Evolutionary conservation across 2,113 vertebrate species (phyloP).

Genomic region (Pituophis catenifer): DNA sequence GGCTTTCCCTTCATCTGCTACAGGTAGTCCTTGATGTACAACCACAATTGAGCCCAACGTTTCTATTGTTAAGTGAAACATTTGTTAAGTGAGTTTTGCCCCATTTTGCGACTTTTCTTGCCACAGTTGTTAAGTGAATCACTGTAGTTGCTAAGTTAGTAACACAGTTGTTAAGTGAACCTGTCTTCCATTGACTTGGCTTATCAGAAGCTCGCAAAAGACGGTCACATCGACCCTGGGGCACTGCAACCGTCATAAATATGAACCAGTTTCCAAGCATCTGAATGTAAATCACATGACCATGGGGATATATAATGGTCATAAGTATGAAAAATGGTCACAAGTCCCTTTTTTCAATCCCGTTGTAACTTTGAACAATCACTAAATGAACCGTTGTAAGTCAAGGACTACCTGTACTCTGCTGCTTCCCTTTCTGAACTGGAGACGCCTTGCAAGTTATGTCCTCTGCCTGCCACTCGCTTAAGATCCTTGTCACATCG

Average conservation of each 20-base stretch:
- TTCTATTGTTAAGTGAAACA: not conserved
- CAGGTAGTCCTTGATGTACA: too few species aligned
- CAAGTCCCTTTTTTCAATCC: not conserved
- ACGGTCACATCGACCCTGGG: not conserved
- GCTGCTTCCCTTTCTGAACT: not conserved
- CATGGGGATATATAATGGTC: not conserved
- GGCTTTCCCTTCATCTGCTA: not conserved
- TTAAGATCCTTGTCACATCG: not conserved
- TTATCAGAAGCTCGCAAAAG: not conserved
- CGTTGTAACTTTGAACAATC: not conserved
- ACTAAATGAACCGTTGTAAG: not conserved
- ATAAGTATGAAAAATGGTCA: not conserved
- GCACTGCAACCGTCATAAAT: not conserved
- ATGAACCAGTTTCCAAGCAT: not conserved
- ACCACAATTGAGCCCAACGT: too few species aligned
- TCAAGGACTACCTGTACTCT: not conserved
- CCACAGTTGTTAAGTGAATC: not conserved
- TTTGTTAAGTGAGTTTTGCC: not conserved
- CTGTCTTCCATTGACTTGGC: not conserved
- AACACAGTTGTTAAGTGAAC: not conserved
- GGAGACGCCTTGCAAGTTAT: not conserved
- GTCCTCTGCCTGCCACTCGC: not conserved
- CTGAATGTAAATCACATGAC: not conserved
- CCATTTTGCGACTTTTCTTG: not conserved
- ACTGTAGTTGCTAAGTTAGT: not conserved